Evolutionary conservation across 2,113 vertebrate genomes (phyloP).

Genomic region (Oreamnos americanus): DNA sequence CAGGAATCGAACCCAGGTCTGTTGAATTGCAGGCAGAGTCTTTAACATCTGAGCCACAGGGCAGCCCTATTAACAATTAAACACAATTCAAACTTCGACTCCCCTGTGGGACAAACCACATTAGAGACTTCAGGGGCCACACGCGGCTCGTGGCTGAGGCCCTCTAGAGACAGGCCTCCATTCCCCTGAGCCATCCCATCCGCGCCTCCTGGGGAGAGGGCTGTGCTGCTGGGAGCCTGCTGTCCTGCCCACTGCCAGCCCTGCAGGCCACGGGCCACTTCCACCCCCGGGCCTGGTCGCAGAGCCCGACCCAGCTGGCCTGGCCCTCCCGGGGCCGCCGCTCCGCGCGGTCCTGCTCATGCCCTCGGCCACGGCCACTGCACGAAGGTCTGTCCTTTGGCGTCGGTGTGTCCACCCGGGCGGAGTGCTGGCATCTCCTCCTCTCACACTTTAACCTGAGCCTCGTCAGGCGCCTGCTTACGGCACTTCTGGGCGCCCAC

Average conservation of each 20-base stretch:
- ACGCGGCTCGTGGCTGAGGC: fast-evolving
- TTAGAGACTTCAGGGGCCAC: neutral
- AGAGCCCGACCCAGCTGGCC: neutral
- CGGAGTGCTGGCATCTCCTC: fast-evolving
- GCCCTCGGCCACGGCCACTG: neutral
- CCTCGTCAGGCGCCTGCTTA: fast-evolving
- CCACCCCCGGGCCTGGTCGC: neutral
- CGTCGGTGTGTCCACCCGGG: fast-evolving
- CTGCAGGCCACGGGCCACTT: neutral
- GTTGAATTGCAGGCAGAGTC: neutral
- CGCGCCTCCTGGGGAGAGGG: too few species aligned
- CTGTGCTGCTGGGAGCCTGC: neutral
- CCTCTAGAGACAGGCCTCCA: neutral
- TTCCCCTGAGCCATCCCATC: fast-evolving
- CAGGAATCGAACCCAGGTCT: neutral
- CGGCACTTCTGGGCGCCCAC: fast-evolving
- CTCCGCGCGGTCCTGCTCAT: fast-evolving
- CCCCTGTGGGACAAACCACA: neutral
- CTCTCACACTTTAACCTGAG: fast-evolving
- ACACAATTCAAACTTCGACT: fast-evolving
- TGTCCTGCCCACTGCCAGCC: fast-evolving
- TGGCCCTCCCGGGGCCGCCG: neutral
- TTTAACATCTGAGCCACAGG: neutral
- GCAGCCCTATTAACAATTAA: neutral
- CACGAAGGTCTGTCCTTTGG: fast-evolving